A percentile compares a stretch with the other conserved stretches of the same genome.
Evolutionary conservation across 2,797 vertebrate species (phyloP).

Genomic region (Apogon talboti): DNA sequence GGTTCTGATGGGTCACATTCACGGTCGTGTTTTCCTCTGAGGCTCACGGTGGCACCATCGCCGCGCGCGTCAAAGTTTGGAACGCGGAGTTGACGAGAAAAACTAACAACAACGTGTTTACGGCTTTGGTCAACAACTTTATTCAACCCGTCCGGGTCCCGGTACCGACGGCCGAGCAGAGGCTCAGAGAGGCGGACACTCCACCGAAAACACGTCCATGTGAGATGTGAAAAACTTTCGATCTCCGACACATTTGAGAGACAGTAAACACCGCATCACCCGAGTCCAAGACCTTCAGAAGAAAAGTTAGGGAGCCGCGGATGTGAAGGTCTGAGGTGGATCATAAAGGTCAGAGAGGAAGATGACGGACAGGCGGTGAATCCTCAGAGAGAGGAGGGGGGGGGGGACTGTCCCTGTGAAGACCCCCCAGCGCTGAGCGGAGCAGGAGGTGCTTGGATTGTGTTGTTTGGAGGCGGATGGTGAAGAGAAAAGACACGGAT

Average conservation of each 20-base stretch:
- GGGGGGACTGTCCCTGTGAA: conserved; percentile 78
- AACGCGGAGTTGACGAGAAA: conserved; percentile 48
- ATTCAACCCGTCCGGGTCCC: conserved; percentile 57
- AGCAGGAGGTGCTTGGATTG: conserved; percentile 80
- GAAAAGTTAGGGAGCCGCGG: conserved; percentile 22
- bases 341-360: conserved; percentile 50
- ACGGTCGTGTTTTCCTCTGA: background rate
- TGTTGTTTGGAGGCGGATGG: conserved; percentile 74
- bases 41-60: conserved; percentile 6
- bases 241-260: conserved; percentile 32
- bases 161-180: conserved; percentile 49
- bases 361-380: conserved; percentile 40
- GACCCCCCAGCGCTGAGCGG: conserved; percentile 83
- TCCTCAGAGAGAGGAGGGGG: too few species aligned
- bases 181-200: conserved; percentile 57
- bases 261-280: conserved; percentile 48
- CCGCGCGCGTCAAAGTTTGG: conserved; percentile 70
- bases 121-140: conserved; percentile 58
- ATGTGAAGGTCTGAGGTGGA: conserved; percentile 45
- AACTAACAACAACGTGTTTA: conserved; percentile 34
- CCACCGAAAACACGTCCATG: conserved; percentile 62
- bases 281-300: conserved; percentile 18
- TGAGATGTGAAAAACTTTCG: conserved; percentile 32
- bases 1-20: conserved; percentile 33
- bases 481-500: conserved; percentile 83